phyloP scores from a whole-genome alignment of 2,113 vertebrate genomes.

The Osmerus eperlanus region DNA sequence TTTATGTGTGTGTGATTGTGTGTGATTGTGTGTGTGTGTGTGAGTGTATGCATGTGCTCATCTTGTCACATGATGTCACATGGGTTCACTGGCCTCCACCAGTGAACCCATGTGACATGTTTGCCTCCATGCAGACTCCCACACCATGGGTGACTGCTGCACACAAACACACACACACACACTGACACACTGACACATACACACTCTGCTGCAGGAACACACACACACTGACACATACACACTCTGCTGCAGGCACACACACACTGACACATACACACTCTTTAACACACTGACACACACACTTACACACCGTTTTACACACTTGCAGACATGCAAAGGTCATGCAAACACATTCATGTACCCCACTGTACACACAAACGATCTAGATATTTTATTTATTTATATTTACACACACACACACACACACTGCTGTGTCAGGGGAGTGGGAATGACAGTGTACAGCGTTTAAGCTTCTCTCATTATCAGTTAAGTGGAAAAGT shows the following conservation, averaged over 20 bases:
- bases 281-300: too few relatives aligned
- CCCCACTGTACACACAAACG: not conserved
- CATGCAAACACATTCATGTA: too few relatives aligned
- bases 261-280: too few relatives aligned
- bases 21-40: not conserved
- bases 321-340: too few relatives aligned
- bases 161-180: not conserved
- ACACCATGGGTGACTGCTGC: constrained; percentile 37
- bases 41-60: not conserved
- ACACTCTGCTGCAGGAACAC: too few relatives aligned
- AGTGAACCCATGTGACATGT: constrained; percentile 35
- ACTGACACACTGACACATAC: too few relatives aligned
- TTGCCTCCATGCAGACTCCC: constrained; percentile 45
- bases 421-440: constrained; percentile 28
- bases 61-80: constrained; percentile 8
- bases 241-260: not conserved
- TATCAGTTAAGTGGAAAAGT: constrained; percentile 40
- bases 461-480: constrained; percentile 41
- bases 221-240: too few relatives aligned
- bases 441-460: constrained; percentile 50
- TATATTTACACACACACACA: not conserved
- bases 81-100: constrained; percentile 5
- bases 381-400: too few relatives aligned
- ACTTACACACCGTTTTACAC: too few relatives aligned
- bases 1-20: too few relatives aligned